These are phyloP conservation scores for Acrobasis suavella DNA, from an alignment of 2,888 invertebrate genomes.

Conservation along the genomic window DNA sequence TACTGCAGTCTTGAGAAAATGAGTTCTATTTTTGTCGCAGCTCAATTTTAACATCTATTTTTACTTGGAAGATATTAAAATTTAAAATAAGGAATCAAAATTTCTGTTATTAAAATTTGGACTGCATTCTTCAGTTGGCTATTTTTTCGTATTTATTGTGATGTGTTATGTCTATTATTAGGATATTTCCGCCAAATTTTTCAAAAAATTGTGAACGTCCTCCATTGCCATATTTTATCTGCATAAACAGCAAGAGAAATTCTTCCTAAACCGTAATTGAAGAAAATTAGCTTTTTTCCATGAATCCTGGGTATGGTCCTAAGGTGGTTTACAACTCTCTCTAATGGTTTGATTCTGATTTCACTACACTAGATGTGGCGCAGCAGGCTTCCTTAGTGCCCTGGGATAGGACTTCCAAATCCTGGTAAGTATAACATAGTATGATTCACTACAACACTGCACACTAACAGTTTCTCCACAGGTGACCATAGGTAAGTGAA, in stretches of 20 bases:
- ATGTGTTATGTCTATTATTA: not conserved
- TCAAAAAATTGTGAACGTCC: not conserved
- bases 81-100: too few species aligned
- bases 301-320: slow-evolving; percentile 19
- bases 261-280: not conserved
- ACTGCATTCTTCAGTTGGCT: too few species aligned
- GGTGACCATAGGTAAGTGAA: slow-evolving; percentile 35
- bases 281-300: slow-evolving; percentile 3
- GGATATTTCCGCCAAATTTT: not conserved
- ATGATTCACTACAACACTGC: slow-evolving; percentile 1
- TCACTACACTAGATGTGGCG: slow-evolving; percentile 71
- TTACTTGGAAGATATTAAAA: too few species aligned
- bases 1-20: not conserved
- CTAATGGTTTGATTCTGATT: slow-evolving; percentile 78
- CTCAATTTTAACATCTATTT: too few species aligned
- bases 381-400: slow-evolving; percentile 45
- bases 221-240: not conserved
- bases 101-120: too few species aligned
- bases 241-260: slow-evolving; percentile 10
- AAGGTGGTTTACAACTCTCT: slow-evolving; percentile 33
- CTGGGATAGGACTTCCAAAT: slow-evolving; percentile 41
- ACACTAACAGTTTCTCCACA: slow-evolving; percentile 38
- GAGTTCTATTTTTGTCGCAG: not conserved
- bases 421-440: slow-evolving; percentile 60
- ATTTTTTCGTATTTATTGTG: too few species aligned